A percentile compares a stretch with the other conserved stretches of the same genome.
phyloP scores from a whole-genome alignment of 2,797 vertebrate genomes.

The Pseudotriccus pelzelni region DNA sequence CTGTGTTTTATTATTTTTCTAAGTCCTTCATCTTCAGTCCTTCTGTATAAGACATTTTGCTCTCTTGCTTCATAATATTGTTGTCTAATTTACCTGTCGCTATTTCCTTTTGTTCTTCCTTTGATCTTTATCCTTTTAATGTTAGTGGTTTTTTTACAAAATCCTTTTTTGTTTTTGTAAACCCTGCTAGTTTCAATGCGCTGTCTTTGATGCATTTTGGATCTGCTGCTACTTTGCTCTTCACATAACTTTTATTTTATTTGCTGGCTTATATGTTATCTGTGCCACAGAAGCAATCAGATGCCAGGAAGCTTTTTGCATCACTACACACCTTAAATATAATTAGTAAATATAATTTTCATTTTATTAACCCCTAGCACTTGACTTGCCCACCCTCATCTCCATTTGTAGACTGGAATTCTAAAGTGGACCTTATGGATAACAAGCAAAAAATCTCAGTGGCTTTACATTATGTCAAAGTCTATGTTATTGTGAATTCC shows the following conservation, averaged over 20 bases:
- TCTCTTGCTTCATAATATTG: background rate
- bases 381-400: background rate
- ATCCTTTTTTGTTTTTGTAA: background rate
- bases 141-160: background rate
- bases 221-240: background rate
- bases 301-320: background rate
- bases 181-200: background rate
- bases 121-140: constrained; percentile 52
- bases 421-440: background rate
- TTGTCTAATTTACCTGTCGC: constrained; percentile 23
- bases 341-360: background rate
- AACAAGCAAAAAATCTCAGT: background rate
- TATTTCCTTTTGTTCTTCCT: constrained; percentile 20
- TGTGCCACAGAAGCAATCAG: background rate
- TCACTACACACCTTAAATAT: background rate
- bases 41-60: background rate
- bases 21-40: background rate
- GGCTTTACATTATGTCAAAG: background rate
- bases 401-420: background rate
- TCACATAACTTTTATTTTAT: background rate
- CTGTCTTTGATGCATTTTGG: constrained; percentile 3
- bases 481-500: background rate
- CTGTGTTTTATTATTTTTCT: background rate
- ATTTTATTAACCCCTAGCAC: background rate
- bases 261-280: background rate